Evolutionary conservation across 1,140 invertebrate species (phyloP).

Genomic region (Anoplophora glabripennis): DNA sequence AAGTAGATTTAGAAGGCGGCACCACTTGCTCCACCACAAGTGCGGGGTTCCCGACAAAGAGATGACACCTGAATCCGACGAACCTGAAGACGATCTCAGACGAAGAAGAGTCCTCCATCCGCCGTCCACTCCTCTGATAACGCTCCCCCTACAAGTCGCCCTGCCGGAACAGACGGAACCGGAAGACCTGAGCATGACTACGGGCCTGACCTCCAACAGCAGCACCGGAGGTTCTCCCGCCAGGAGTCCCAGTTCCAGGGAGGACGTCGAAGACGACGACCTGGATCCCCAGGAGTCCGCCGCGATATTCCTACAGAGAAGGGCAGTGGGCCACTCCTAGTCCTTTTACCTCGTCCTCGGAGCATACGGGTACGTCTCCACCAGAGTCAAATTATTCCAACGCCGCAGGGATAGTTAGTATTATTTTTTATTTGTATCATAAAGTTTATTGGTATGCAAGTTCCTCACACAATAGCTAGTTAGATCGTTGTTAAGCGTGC

Average conservation of each 20-base stretch:
- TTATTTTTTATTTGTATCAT: conserved; percentile 30
- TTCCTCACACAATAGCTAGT: conserved; percentile 39
- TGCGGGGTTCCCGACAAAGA: conserved; percentile 54
- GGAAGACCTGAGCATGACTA: conserved; percentile 74
- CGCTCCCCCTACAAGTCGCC: conserved; percentile 44
- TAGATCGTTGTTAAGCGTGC: conserved; percentile 20
- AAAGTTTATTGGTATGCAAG: conserved; percentile 45
- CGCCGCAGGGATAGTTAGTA: conserved; percentile 12
- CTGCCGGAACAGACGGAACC: conserved; percentile 84
- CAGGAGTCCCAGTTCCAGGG: conserved; percentile 36
- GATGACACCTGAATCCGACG: conserved; percentile 33
- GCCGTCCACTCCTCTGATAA: conserved; percentile 35
- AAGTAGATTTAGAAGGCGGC: conserved; percentile 74
- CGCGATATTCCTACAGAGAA: conserved; percentile 35
- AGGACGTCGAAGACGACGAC: conserved; percentile 39
- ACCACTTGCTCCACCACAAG: conserved; percentile 83
- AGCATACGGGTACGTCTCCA: conserved; percentile 26
- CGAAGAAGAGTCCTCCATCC: conserved; percentile 49
- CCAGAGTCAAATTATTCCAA: conserved; percentile 15
- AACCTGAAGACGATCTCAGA: conserved; percentile 43
- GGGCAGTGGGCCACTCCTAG: conserved; percentile 34
- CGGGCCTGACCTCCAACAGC: conserved; percentile 43
- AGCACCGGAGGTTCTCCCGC: conserved; percentile 41
- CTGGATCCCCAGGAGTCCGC: conserved; percentile 32
- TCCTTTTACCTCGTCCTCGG: conserved; percentile 13